Evolutionary conservation across 2,888 invertebrate genomes (phyloP), one percentile per base, ranked within the genome.

Genomic region (Leptinotarsa tumamoca): DNA sequence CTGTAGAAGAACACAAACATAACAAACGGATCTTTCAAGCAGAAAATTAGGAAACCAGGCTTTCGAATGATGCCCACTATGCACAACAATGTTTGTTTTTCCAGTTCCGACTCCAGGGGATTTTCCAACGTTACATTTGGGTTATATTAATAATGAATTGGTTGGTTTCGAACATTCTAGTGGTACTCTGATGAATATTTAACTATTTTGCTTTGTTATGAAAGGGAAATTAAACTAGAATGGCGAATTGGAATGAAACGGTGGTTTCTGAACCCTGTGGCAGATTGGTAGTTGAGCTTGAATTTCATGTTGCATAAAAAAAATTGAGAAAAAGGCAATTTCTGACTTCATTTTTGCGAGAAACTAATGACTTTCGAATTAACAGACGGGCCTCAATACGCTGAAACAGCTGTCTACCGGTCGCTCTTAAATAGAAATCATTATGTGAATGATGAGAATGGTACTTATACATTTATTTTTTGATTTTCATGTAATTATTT

Each of bases 161-260:
- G 23, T 14, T 58, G 23, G 58, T 58, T 58, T 23, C 58, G 27
- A 58, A 58, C 27, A 15, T 58, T 58, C 23, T 4, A 14, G 58
- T 58, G 23, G 58, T 18, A 15, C 58, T 15, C 21, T 21, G 21
- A 58, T 58, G 58, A 58, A 58, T 58, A 58, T 58, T 58, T 58
- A 10, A 58, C 4, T 58, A 0, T 58, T 27, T 58, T 23, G 58
- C 58, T 15, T 58, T 58, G 58, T 58, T 23, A 4, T 23, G 23
- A 58, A 58, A 14, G 1, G 13, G 23, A 58, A 58, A 58, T 58
- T 23, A 15, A 58, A 58, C 58, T 23, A 27, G 17, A 58, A 23
- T 58, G 15, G 58, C 23, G 13, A 58, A 58, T 58, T 23, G 21
- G 27, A 58, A 10, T 23, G 23, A 23, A 58, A 23, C 3, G 23